These are phyloP conservation scores for Beris morrisii DNA, from an alignment of 2,888 invertebrate genomes.

Conservation along the genomic window DNA sequence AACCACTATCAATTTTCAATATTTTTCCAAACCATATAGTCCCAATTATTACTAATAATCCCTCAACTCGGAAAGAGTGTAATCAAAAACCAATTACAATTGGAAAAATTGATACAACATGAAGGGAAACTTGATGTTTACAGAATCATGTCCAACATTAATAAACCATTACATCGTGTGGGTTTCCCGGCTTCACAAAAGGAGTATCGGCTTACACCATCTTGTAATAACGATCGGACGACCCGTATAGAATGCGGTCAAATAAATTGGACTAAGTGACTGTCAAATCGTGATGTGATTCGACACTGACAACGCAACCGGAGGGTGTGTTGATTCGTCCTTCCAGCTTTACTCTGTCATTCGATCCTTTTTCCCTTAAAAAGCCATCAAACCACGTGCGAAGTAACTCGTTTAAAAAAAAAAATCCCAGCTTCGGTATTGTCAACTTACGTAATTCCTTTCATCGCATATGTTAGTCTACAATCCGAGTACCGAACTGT, in stretches of 20 bases:
- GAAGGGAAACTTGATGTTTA: conserved; percentile 15
- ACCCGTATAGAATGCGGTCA: conserved; percentile 25
- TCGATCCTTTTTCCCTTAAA: conserved; percentile 11
- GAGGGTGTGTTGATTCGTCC: conserved; percentile 1
- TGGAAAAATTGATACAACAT: conserved; percentile 19
- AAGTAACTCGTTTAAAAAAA: conserved; percentile 18
- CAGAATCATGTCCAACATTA: conserved; percentile 19
- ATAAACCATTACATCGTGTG: conserved; percentile 24
- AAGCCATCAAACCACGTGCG: conserved; percentile 15
- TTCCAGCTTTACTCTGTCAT: conserved; percentile 7
- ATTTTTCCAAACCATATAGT: neutral
- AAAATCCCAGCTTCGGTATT: neutral
- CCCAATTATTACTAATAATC: conserved; percentile 11
- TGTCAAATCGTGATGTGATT: conserved; percentile 30
- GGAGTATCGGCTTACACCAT: conserved; percentile 28
- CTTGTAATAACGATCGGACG: conserved; percentile 23
- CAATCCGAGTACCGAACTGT: conserved; percentile 18
- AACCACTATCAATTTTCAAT: no score
- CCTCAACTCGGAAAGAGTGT: neutral
- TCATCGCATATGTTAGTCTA: conserved; percentile 22
- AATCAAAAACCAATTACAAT: conserved; percentile 30
- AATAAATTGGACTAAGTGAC: conserved; percentile 29
- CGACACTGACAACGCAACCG: conserved; percentile 27
- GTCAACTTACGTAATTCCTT: conserved; percentile 17
- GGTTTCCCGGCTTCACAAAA: conserved; percentile 16